Conservation (phyloP, 2,113 vertebrate species). For the Aptenodytes forsteri region DNA sequence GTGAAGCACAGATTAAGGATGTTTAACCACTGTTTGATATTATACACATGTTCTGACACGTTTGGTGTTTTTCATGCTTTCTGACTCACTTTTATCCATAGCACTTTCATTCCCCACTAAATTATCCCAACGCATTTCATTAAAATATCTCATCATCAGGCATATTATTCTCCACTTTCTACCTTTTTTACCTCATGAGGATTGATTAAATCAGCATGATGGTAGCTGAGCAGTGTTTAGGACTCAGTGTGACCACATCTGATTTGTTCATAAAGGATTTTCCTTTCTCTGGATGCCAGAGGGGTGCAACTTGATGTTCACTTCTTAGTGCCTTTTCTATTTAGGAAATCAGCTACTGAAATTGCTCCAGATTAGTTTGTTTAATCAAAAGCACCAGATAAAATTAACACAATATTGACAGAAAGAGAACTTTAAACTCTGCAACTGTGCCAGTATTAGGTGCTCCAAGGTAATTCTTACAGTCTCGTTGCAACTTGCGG, state of each 20-base stretch:
- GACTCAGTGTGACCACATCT: conserved; percentile 73
- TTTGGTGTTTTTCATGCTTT: conserved; percentile 27
- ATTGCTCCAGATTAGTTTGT: conserved; percentile 67
- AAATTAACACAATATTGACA: conserved; percentile 60
- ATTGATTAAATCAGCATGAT: conserved; percentile 81
- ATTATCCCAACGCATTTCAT: conserved; percentile 71
- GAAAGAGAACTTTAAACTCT: conserved; percentile 29
- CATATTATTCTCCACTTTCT: conserved; percentile 70
- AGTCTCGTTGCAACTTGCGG: conserved; percentile 62
- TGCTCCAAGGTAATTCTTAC: conserved; percentile 50
- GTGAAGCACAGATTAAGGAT: not conserved
- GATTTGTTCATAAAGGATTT: conserved; percentile 69
- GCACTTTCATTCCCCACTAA: conserved; percentile 65
- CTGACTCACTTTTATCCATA: conserved; percentile 32
- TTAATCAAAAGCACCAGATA: conserved; percentile 75
- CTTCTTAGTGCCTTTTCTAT: conserved; percentile 48
- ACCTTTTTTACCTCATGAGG: conserved; percentile 66
- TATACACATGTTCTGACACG: not conserved
- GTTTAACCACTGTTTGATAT: not conserved
- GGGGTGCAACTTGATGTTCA: conserved; percentile 37
- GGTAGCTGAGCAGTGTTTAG: conserved; percentile 73
- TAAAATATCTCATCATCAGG: conserved; percentile 75
- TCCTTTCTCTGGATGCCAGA: conserved; percentile 31
- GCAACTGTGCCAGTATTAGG: conserved; percentile 15
- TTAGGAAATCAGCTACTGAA: conserved; percentile 54